Evolutionary conservation across 2,113 vertebrate species (phyloP).

Genomic region (Rafetus swinhoei): DNA sequence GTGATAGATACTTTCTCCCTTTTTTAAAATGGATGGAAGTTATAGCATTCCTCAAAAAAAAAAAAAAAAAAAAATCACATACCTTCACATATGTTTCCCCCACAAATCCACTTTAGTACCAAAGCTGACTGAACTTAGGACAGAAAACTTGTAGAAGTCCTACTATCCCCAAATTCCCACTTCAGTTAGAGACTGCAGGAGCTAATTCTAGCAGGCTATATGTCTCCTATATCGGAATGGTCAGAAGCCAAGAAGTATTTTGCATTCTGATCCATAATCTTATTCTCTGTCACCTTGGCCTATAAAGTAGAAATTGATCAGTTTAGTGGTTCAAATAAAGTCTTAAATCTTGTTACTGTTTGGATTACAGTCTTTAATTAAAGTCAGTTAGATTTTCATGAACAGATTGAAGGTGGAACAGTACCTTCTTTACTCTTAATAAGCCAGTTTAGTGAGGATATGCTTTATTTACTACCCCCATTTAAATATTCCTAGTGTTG

Average conservation of each 20-base stretch:
- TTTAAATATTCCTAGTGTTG: background rate
- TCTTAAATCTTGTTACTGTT: background rate
- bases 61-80: background rate
- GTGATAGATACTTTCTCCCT: background rate
- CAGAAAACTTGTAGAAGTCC: background rate
- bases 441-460: background rate
- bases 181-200: slow-evolving; percentile 13
- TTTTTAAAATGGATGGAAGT: background rate
- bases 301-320: slow-evolving; percentile 46
- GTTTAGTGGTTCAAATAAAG: background rate
- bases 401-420: background rate
- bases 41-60: background rate
- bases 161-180: slow-evolving; percentile 1
- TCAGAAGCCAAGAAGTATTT: slow-evolving; percentile 27
- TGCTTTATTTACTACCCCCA: background rate
- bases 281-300: slow-evolving; percentile 45
- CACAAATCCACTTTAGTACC: background rate
- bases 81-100: background rate
- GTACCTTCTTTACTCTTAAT: background rate
- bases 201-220: background rate
- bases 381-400: background rate
- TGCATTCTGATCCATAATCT: slow-evolving; percentile 30
- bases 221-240: slow-evolving; percentile 11
- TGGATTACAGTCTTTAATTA: background rate
- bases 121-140: background rate